Conservation (phyloP, 1,140 invertebrate species). For the Anagrus nilaparvatae region DNA sequence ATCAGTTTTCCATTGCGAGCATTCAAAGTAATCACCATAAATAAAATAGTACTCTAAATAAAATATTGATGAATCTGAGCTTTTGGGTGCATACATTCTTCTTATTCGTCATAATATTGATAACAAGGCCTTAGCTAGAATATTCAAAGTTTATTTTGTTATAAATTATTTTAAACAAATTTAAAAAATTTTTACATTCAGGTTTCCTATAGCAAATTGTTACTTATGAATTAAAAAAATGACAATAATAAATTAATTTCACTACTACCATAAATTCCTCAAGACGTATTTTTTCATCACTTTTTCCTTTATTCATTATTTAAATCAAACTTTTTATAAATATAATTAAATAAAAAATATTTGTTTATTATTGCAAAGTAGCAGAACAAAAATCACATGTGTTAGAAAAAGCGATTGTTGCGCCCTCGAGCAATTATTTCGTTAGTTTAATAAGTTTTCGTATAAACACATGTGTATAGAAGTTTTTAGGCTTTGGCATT, state of each 20-base stretch:
- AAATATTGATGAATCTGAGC: constrained; percentile 80
- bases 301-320: too few relatives aligned
- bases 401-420: too few relatives aligned
- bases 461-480: too few relatives aligned
- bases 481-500: too few relatives aligned
- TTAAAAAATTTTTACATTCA: neutral
- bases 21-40: constrained; percentile 59
- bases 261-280: neutral
- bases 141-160: neutral
- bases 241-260: neutral
- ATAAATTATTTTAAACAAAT: neutral
- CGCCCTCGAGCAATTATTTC: too few relatives aligned
- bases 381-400: too few relatives aligned
- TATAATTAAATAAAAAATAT: too few relatives aligned
- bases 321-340: too few relatives aligned
- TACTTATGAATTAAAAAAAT: neutral
- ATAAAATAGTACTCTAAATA: too few relatives aligned
- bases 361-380: too few relatives aligned
- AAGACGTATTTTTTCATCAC: neutral
- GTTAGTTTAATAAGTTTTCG: too few relatives aligned
- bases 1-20: constrained; percentile 67
- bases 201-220: neutral
- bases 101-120: constrained; percentile 67
- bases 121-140: constrained; percentile 60
- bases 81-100: constrained; percentile 62